Percentiles rank a stretch among this genome's conserved stretches.
These are phyloP conservation scores for Ispidina lecontei DNA, from an alignment of 2,797 vertebrate species.

Conservation along the genomic window DNA sequence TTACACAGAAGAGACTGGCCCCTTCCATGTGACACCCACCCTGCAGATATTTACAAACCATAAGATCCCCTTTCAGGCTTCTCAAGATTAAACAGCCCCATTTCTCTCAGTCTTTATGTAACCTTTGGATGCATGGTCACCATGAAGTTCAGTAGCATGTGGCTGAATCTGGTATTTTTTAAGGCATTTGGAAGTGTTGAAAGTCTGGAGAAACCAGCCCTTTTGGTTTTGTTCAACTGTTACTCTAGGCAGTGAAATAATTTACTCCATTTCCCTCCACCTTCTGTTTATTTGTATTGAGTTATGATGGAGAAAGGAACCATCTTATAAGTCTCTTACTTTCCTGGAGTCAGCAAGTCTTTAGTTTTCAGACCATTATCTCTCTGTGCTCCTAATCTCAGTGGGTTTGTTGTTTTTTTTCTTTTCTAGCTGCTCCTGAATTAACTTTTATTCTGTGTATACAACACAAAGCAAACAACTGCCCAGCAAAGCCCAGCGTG, in stretches of 20 bases:
- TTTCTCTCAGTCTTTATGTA: too few relatives aligned
- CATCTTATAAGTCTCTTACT: background rate
- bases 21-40: too few relatives aligned
- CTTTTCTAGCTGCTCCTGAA: background rate
- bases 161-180: background rate
- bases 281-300: conserved; percentile 9
- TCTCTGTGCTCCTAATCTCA: background rate
- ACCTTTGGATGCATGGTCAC: background rate
- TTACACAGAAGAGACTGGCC: too few relatives aligned
- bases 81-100: too few relatives aligned
- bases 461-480: conserved; percentile 62
- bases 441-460: conserved; percentile 39
- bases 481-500: background rate
- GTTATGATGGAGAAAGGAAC: background rate
- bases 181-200: background rate
- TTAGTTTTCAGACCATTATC: conserved; percentile 1
- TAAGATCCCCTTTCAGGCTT: too few relatives aligned
- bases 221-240: conserved; percentile 2
- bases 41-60: too few relatives aligned
- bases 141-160: background rate
- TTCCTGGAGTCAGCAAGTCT: conserved; percentile 8
- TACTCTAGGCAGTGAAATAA: conserved; percentile 1
- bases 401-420: background rate
- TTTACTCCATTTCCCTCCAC: conserved; percentile 47
- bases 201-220: background rate